Conservation (phyloP, 37 sponge, comb jelly and placozoan genomes). For the Ianthella basta region DNA sequence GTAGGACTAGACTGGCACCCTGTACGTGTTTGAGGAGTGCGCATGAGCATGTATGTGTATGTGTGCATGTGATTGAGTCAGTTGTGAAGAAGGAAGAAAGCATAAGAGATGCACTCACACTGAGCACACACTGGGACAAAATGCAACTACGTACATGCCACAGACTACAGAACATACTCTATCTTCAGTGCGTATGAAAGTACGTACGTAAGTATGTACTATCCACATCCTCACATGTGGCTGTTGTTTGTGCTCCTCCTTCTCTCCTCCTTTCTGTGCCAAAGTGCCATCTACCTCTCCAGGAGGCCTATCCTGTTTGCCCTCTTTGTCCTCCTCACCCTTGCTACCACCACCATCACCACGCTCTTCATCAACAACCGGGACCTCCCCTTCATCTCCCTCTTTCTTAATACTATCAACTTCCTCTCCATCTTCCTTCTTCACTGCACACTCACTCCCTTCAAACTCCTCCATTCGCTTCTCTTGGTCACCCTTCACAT, state of each 20-base stretch:
- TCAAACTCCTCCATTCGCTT: not conserved
- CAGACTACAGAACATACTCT: too few species aligned
- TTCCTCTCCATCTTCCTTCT: conserved; percentile 21
- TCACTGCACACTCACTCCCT: not conserved
- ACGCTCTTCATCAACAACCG: not conserved
- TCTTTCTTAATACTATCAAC: not conserved
- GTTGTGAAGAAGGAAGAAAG: too few species aligned
- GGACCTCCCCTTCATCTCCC: not conserved
- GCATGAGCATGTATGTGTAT: too few species aligned
- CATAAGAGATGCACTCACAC: too few species aligned
- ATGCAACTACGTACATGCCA: too few species aligned
- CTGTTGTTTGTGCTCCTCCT: not conserved
- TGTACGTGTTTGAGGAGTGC: too few species aligned
- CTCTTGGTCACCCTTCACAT: not conserved
- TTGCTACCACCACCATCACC: not conserved
- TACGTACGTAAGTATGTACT: conserved; percentile 22
- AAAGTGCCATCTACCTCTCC: not conserved
- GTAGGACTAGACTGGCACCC: too few species aligned
- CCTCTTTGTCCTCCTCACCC: not conserved
- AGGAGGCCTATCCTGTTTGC: not conserved
- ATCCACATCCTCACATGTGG: too few species aligned
- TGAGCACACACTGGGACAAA: too few species aligned
- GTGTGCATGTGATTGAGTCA: too few species aligned
- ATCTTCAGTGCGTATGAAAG: not conserved
- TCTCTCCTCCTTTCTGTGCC: not conserved